phyloP scores from a whole-genome alignment of 2,888 invertebrate genomes.

The Hipparchia semele region DNA sequence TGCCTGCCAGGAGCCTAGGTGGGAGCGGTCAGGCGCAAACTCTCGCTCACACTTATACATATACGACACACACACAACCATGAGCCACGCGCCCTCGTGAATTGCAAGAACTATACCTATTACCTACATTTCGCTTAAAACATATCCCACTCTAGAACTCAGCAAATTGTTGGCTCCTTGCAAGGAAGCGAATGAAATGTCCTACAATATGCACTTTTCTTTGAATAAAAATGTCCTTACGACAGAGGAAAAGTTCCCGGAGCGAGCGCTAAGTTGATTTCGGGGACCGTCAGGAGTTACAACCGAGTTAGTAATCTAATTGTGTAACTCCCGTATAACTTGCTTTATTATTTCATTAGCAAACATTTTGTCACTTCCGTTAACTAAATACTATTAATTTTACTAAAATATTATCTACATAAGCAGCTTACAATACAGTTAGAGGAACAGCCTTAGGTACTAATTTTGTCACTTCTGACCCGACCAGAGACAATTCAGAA shows the following conservation, averaged over 20 bases:
- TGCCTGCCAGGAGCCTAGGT: no score
- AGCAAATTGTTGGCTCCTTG: not conserved
- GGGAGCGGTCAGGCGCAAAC: no score
- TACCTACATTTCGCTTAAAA: not conserved
- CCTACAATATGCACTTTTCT: conserved; percentile 10
- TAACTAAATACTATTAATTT: not conserved
- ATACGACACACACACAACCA: no score
- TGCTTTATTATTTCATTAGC: conserved; percentile 17
- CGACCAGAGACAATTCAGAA: no score
- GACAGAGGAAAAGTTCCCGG: conserved; percentile 1
- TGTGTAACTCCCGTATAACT: conserved; percentile 9
- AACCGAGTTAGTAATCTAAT: conserved; percentile 11
- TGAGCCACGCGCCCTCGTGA: no score
- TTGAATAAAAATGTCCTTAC: conserved; percentile 15
- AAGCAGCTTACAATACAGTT: no score
- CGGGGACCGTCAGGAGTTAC: conserved; percentile 10
- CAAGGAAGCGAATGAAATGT: conserved; percentile 7
- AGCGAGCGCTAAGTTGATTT: conserved; percentile 6
- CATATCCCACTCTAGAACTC: not conserved
- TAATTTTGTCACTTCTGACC: no score
- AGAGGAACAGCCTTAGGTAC: no score
- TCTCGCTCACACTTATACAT: no score
- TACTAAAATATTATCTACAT: no score
- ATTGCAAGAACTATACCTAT: no score
- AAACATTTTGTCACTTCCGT: conserved; percentile 15